Evolutionary conservation across 2,113 vertebrate genomes (phyloP).

Genomic region (Cervus canadensis): DNA sequence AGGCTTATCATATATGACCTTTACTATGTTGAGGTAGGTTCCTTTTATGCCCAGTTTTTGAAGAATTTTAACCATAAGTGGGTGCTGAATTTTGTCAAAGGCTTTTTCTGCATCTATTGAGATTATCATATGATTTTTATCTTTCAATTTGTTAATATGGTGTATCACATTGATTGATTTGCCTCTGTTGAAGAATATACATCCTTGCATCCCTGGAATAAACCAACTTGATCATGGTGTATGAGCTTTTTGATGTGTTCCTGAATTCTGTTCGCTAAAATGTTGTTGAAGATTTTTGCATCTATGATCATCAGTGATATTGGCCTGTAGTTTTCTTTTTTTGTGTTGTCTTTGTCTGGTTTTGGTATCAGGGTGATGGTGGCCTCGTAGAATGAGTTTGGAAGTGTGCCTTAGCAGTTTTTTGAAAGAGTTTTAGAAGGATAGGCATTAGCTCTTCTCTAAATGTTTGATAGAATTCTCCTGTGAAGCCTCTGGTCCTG

Average conservation of each 20-base stretch:
- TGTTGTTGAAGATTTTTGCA: not conserved
- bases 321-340: not conserved
- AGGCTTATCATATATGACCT: not conserved
- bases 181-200: not conserved
- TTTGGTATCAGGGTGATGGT: not conserved
- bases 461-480: not conserved
- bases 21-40: not conserved
- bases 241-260: not conserved
- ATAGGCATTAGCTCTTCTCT: not conserved
- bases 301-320: not conserved
- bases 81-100: not conserved
- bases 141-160: not conserved
- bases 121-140: not conserved
- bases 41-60: not conserved
- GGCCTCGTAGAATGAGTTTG: not conserved
- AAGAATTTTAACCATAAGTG: not conserved
- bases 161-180: not conserved
- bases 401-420: not conserved
- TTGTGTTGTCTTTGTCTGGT: not conserved
- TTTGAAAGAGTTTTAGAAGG: not conserved
- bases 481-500: not conserved
- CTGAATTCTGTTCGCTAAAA: not conserved
- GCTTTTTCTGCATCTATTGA: not conserved
- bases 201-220: not conserved
- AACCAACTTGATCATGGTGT: not conserved